Conservation (phyloP, 37 sponge, comb jelly and placozoan genomes). For the Crambe crambe region DNA sequence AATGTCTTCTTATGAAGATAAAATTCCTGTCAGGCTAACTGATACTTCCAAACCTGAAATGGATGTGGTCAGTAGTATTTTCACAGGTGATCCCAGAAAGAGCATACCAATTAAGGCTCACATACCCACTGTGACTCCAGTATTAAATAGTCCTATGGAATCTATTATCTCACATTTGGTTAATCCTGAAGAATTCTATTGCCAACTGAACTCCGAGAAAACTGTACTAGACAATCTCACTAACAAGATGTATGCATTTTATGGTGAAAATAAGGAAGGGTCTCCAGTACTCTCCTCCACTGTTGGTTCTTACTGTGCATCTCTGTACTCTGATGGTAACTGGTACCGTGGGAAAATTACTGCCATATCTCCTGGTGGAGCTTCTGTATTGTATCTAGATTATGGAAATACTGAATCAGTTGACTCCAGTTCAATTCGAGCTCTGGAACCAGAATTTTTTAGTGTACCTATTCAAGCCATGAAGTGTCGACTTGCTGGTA, state of each 20-base stretch:
- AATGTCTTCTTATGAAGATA: background rate
- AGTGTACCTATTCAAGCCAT: conserved; percentile 53
- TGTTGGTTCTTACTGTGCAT: conserved; percentile 63
- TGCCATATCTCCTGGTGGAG: conserved; percentile 7
- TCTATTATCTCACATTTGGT: conserved; percentile 11
- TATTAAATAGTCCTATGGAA: conserved; percentile 18
- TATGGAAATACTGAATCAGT: conserved; percentile 69
- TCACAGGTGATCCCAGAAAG: background rate
- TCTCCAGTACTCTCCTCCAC: background rate
- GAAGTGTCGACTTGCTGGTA: background rate
- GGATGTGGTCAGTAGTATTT: background rate
- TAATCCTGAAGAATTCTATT: conserved; percentile 49
- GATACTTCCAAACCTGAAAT: conserved; percentile 4
- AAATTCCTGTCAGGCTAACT: conserved; percentile 14
- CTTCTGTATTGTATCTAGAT: conserved; percentile 50
- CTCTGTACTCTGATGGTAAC: conserved; percentile 60
- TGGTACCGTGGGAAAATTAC: conserved; percentile 84
- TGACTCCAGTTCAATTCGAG: conserved; percentile 4
- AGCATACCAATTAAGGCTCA: background rate
- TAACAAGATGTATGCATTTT: conserved; percentile 35
- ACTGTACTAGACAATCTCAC: conserved; percentile 25
- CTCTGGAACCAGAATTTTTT: conserved; percentile 36
- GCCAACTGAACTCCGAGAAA: conserved; percentile 28
- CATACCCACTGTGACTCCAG: conserved; percentile 2
- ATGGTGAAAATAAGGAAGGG: conserved; percentile 18